Evolutionary conservation across 2,888 invertebrate species (phyloP).

Genomic region (Dorcus hopei): DNA sequence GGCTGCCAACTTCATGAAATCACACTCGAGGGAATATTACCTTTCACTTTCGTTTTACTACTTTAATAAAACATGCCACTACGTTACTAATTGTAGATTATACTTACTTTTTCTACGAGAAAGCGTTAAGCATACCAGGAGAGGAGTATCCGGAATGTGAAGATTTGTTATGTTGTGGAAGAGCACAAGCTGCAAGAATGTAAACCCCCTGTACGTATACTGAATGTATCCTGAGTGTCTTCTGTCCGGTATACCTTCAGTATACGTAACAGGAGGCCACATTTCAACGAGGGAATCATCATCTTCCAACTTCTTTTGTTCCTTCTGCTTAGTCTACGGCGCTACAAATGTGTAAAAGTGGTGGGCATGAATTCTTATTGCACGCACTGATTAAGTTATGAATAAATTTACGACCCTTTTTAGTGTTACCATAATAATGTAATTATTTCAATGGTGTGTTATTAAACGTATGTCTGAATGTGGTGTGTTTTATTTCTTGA

Average conservation of each 20-base stretch:
- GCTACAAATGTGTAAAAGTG: neutral
- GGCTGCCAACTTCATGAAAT: constrained; percentile 21
- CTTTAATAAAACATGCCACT: too few species aligned
- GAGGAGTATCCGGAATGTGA: neutral
- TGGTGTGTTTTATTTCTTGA: too few species aligned
- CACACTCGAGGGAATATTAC: constrained; percentile 19
- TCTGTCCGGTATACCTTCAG: constrained; percentile 99
- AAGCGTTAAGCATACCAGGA: neutral
- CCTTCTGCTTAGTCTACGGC: neutral
- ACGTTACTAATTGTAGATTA: constrained; percentile 1
- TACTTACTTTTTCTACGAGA: neutral
- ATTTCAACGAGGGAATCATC: constrained; percentile 58
- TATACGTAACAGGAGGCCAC: constrained; percentile 99
- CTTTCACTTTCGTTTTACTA: too few species aligned
- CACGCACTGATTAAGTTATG: too few species aligned
- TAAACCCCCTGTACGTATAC: constrained; percentile 98
- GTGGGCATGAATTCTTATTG: too few species aligned
- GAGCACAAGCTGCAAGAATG: constrained; percentile 44
- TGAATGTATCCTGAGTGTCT: constrained; percentile 99
- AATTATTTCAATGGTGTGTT: too few species aligned
- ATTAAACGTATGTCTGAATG: too few species aligned
- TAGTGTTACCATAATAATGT: too few species aligned
- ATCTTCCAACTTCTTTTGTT: neutral
- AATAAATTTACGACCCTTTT: too few species aligned
- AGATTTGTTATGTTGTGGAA: neutral